These are phyloP conservation scores for Tamias sibiricus DNA, from an alignment of 2,113 vertebrate genomes.

Conservation along the genomic window DNA sequence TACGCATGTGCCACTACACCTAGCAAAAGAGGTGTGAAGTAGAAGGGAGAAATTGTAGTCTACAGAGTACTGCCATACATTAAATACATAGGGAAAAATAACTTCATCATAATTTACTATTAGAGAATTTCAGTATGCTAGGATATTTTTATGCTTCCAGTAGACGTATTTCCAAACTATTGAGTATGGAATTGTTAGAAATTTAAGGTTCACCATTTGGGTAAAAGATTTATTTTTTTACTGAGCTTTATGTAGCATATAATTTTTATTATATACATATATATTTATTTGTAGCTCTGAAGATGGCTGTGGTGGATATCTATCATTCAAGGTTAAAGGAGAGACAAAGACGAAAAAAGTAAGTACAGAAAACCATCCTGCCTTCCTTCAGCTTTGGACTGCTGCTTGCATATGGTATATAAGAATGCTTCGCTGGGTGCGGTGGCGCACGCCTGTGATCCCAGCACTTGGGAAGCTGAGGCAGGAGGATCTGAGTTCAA, in stretches of 20 bases:
- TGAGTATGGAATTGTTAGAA: conserved; percentile 41
- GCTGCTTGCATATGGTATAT: background rate
- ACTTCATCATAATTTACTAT: conserved; percentile 12
- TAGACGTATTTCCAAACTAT: background rate
- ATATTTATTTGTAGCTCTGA: conserved; percentile 91
- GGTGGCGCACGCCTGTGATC: too few relatives aligned
- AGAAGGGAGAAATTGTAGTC: conserved; percentile 26
- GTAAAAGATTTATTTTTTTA: conserved; percentile 57
- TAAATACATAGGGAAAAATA: background rate
- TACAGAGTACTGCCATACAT: background rate
- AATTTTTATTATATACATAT: background rate
- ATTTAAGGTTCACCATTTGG: background rate
- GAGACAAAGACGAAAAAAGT: conserved; percentile 98
- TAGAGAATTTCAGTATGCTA: conserved; percentile 41
- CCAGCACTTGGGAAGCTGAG: too few relatives aligned
- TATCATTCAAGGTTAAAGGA: conserved; percentile 99
- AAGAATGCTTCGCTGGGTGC: background rate
- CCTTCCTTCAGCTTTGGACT: conserved; percentile 8
- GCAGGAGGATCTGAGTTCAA: too few relatives aligned
- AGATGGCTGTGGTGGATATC: conserved; percentile 98
- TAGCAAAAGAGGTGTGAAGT: background rate
- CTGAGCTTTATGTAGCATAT: conserved; percentile 14
- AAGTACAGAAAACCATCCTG: conserved; percentile 82
- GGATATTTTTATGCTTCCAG: conserved; percentile 46
- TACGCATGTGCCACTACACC: background rate